phyloP scores from a whole-genome alignment of 2,888 invertebrate species.

The Diadegma fenestrale region DNA sequence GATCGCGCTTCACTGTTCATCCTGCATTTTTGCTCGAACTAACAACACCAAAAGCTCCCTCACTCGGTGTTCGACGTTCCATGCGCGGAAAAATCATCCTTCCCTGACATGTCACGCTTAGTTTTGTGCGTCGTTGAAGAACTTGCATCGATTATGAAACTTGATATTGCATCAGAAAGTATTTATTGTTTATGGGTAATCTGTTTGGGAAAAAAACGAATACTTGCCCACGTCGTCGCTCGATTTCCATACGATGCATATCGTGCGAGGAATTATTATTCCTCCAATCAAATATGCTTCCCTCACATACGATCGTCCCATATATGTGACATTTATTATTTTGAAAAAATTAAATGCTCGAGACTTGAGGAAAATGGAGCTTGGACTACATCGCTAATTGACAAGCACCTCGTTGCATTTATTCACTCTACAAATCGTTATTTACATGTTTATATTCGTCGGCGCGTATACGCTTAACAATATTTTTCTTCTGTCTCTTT shows the following conservation, averaged over 20 bases:
- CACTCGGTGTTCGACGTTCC: background rate
- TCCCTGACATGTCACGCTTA: background rate
- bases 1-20: background rate
- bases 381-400: background rate
- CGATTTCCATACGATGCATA: slow-evolving; percentile 42
- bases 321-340: background rate
- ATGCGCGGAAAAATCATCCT: background rate
- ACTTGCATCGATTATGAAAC: background rate
- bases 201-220: background rate
- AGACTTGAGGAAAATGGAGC: background rate
- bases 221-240: slow-evolving; percentile 16
- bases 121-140: background rate
- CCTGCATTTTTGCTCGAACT: background rate
- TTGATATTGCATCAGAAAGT: slow-evolving; percentile 35
- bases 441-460: slow-evolving; percentile 41
- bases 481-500: slow-evolving; percentile 15
- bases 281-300: background rate
- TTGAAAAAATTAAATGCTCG: slow-evolving; percentile 3
- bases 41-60: background rate
- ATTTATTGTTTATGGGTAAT: slow-evolving; percentile 1
- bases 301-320: background rate
- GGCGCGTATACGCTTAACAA: background rate
- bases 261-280: background rate
- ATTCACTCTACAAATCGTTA: slow-evolving; percentile 32
- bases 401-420: slow-evolving; percentile 28